Evolutionary conservation across 2,113 vertebrate genomes (phyloP).

Genomic region (Pomatorhinus ruficollis): DNA sequence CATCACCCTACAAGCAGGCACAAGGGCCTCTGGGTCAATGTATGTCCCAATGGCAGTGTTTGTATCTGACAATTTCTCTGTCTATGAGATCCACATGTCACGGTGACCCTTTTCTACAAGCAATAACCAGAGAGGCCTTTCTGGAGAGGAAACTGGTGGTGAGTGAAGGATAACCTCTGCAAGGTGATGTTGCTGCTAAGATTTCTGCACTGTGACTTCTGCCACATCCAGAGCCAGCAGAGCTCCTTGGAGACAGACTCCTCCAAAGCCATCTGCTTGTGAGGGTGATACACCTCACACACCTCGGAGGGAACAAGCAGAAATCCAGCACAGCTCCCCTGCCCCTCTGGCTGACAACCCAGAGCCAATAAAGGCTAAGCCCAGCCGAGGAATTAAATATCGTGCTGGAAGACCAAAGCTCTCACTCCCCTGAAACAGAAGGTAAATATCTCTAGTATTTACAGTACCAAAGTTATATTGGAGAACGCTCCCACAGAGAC

Average conservation of each 20-base stretch:
- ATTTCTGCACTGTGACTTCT: not conserved
- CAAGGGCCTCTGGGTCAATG: not conserved
- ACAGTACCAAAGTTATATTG: conserved; percentile 32
- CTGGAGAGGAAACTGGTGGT: not conserved
- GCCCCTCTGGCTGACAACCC: not conserved
- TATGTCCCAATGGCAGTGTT: not conserved
- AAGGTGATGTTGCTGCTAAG: not conserved
- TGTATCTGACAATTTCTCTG: not conserved
- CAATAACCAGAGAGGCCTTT: not conserved
- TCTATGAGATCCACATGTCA: not conserved
- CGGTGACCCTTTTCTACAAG: not conserved
- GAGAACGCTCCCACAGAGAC: not conserved
- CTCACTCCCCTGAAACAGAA: conserved; percentile 8
- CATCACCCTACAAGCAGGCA: not conserved
- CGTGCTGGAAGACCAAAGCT: not conserved
- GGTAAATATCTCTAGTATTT: conserved; percentile 58
- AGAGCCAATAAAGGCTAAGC: not conserved
- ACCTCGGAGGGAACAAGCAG: not conserved
- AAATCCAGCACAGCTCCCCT: not conserved
- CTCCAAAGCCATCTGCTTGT: not conserved
- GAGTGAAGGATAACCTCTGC: not conserved
- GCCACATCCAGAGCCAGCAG: not conserved
- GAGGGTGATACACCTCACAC: not conserved
- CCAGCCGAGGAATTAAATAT: conserved; percentile 33
- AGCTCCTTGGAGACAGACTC: not conserved